Evolutionary conservation across 2,797 vertebrate species (phyloP).

Genomic region (Pogonophryne albipinna): DNA sequence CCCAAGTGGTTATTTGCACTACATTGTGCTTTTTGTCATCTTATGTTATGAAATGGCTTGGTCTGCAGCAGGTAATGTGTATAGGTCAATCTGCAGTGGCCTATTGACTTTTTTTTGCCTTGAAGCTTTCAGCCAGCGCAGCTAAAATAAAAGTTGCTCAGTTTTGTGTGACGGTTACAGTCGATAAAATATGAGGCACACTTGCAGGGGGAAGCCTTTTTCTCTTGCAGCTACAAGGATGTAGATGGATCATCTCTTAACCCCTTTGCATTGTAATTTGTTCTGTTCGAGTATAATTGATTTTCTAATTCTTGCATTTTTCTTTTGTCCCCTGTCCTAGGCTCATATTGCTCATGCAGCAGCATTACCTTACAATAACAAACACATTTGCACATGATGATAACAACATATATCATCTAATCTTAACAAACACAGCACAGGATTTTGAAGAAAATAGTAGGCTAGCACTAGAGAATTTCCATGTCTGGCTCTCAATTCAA

Average conservation of each 20-base stretch:
- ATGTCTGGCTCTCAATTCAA: slow-evolving; percentile 25
- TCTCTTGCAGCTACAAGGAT: slow-evolving; percentile 9
- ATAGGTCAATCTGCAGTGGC: slow-evolving; percentile 33
- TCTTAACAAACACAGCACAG: background rate
- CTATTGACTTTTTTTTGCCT: slow-evolving; percentile 35
- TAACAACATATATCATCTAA: slow-evolving; percentile 9
- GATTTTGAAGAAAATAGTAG: slow-evolving; percentile 8
- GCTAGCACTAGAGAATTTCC: background rate
- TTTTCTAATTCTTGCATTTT: background rate
- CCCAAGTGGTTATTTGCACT: background rate
- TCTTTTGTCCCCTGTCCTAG: background rate
- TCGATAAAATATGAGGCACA: slow-evolving; percentile 55
- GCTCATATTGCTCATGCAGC: slow-evolving; percentile 15
- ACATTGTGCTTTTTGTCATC: slow-evolving; percentile 19
- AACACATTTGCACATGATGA: slow-evolving; percentile 4
- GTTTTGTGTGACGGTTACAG: slow-evolving; percentile 39
- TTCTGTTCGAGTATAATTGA: background rate
- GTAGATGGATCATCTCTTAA: slow-evolving; percentile 13
- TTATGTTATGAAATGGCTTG: slow-evolving; percentile 25
- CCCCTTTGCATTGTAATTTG: slow-evolving; percentile 13
- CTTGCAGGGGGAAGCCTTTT: slow-evolving; percentile 28
- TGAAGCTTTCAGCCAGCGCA: slow-evolving; percentile 43
- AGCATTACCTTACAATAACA: slow-evolving; percentile 5
- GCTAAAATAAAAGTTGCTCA: slow-evolving; percentile 50
- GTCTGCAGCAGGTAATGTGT: slow-evolving; percentile 32